Base-by-base conservation (phyloP, 37 sponge, comb jelly and placozoan species). In the Spongilla lacustris region DNA sequence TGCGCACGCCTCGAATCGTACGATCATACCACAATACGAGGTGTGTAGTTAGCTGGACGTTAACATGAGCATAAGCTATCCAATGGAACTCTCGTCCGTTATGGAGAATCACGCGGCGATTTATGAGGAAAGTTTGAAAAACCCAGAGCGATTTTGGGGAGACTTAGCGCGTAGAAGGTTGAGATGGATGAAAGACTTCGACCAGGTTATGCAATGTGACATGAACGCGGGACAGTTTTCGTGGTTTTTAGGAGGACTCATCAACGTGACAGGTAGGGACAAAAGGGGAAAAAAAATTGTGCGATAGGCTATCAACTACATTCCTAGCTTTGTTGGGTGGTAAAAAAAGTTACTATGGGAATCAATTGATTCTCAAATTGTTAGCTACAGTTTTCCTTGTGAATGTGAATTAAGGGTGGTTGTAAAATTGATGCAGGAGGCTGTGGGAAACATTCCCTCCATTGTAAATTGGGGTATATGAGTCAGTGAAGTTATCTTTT, bases 131-230 rank as follows among this genome's bases (percentile, higher is more conserved):
- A 96, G 97, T 37, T 41, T 94, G 32, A 89, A 83, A 36, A 49
- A 94, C 37, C 95, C 97, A 4, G 90, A 92, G 78, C 69, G 23
- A 33, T 98, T 98, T 78, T 98, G 97, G 97, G 94, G 92, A 19
- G 87, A 96, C 67, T 76, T 98, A 36, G 98, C 89, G 0, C 81
- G 72, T 35, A 86, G 76, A 50, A 87, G 96, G 50, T 74, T 95
- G 13, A 26, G 66, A 9, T 97, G 98, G 98, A 74, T 80, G 68
- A 85, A 89, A 48, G 81, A 84, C 33, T 97, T 93, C 67, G 90
- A 93, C 71, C 86, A 85, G 25, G 92, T 89, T 19, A 91, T 91
- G 90, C 87, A 95, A 69, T 93, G 91, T 69, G 89, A 95, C 82
- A 83, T 97, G 86, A 81, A 85, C 26, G 30, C 36, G 38, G 98